These are phyloP conservation scores for Cepaea hortensis DNA, from an alignment of 2,888 invertebrate species.

Conservation along the genomic window DNA sequence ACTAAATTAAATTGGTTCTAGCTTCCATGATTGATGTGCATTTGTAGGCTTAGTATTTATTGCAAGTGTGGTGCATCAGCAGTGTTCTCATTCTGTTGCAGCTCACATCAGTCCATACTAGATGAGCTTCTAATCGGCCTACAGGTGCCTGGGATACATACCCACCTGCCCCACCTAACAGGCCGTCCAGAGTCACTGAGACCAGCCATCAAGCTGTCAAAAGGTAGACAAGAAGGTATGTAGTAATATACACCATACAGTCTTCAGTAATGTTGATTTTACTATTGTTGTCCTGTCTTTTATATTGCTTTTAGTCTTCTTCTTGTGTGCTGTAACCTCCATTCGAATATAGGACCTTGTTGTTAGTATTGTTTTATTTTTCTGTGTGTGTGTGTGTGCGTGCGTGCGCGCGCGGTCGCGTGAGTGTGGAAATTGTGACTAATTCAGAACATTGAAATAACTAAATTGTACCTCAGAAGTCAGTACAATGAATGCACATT, in stretches of 20 bases:
- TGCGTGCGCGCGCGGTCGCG: neutral
- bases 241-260: neutral
- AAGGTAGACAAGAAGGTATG: slow-evolving; percentile 82
- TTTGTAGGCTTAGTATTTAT: neutral
- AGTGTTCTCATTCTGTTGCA: neutral
- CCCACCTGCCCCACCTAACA: slow-evolving; percentile 90
- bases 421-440: neutral
- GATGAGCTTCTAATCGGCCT: slow-evolving; percentile 70
- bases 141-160: slow-evolving; percentile 87
- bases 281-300: too few species aligned
- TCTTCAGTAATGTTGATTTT: too few species aligned
- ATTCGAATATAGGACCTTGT: neutral
- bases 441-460: too few species aligned
- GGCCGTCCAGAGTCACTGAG: slow-evolving; percentile 86
- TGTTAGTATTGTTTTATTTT: neutral
- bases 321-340: neutral
- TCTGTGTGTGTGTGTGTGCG: neutral
- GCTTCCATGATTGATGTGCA: too few species aligned
- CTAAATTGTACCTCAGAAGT: too few species aligned
- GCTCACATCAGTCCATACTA: neutral
- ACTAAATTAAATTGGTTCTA: too few species aligned
- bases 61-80: neutral
- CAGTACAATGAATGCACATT: too few species aligned
- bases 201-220: slow-evolving; percentile 87
- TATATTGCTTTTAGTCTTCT: neutral